Conservation (phyloP, 2,797 vertebrate genomes). For the Squalus acanthias region DNA sequence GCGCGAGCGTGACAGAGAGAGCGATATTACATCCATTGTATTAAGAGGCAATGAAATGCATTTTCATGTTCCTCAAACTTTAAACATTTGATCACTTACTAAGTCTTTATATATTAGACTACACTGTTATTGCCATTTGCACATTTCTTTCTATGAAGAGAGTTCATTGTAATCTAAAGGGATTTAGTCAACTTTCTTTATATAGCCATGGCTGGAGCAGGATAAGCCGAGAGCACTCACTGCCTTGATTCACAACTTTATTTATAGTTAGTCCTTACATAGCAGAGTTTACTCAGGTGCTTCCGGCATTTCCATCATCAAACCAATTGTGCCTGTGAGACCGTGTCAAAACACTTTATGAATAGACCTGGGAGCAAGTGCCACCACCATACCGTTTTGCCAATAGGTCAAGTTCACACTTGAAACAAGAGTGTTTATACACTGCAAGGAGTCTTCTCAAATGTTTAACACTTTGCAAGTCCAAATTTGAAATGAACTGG, state of each 20-base stretch:
- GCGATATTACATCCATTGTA: not conserved
- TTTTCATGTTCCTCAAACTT: not conserved
- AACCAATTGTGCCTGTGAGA: not conserved
- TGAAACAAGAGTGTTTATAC: not conserved
- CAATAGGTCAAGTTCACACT: not conserved
- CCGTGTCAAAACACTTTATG: not conserved
- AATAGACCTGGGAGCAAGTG: not conserved
- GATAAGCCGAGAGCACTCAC: not conserved
- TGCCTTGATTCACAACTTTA: not conserved
- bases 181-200: not conserved
- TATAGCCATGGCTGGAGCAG: not conserved
- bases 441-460: not conserved
- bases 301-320: not conserved
- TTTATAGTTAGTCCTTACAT: constrained; percentile 12
- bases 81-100: not conserved
- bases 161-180: not conserved
- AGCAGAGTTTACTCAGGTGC: not conserved
- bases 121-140: not conserved
- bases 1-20: not conserved
- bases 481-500: not conserved
- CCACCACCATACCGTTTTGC: not conserved
- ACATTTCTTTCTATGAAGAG: not conserved
- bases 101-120: not conserved
- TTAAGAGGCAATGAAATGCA: not conserved
- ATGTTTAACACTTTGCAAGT: not conserved